Percentiles rank a stretch among this genome's conserved stretches.
Evolutionary conservation across 2,797 vertebrate genomes (phyloP).

Genomic region (Paguma larvata): DNA sequence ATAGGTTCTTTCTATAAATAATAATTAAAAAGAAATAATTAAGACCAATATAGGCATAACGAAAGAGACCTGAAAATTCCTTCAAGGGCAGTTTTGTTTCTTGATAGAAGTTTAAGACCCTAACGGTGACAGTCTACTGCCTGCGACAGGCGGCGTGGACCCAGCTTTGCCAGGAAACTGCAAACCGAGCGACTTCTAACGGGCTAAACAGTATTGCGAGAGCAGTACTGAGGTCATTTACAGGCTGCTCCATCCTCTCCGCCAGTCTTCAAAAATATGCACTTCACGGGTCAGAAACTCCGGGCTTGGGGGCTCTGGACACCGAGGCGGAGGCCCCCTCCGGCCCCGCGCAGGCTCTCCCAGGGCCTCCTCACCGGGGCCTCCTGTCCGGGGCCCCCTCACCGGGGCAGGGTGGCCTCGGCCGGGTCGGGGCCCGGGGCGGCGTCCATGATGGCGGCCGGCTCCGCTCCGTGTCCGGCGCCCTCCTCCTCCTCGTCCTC

Average conservation of each 20-base stretch:
- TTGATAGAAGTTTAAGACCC: accelerated
- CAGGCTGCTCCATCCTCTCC: neutral
- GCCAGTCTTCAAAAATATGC: neutral
- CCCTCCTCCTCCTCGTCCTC: conserved; percentile 73
- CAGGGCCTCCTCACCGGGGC: conserved; percentile 21
- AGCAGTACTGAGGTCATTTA: conserved; percentile 56
- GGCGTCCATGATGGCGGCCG: conserved; percentile 54
- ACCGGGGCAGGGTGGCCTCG: neutral
- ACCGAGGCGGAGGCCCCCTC: neutral
- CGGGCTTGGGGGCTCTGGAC: conserved; percentile 38
- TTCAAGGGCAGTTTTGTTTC: neutral
- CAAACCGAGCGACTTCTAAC: neutral
- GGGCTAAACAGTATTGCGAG: conserved; percentile 25
- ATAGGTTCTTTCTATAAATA: neutral
- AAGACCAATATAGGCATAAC: neutral
- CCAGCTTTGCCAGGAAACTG: conserved; percentile 22
- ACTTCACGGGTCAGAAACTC: conserved; percentile 43
- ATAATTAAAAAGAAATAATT: neutral
- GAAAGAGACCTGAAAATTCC: neutral
- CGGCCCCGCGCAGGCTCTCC: neutral
- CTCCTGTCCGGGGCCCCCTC: neutral
- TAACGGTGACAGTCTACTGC: conserved; percentile 26
- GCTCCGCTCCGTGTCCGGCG: conserved; percentile 84
- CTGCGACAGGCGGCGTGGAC: conserved; percentile 48
- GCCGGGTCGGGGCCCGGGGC: accelerated